These are phyloP conservation scores for Harpalus rubripes DNA, from an alignment of 2,888 invertebrate genomes.

Conservation along the genomic window DNA sequence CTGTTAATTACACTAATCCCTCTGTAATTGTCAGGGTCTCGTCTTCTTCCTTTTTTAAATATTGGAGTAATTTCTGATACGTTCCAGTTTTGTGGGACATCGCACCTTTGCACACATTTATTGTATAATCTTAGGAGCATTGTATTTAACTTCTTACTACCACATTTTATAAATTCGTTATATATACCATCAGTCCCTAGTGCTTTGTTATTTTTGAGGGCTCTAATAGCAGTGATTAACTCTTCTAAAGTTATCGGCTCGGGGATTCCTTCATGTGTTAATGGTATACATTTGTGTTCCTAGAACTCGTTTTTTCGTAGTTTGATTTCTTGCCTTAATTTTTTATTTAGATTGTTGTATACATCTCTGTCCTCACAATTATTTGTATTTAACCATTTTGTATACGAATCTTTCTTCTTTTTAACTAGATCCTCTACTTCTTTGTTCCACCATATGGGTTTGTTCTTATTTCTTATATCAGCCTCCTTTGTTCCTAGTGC, in stretches of 20 bases:
- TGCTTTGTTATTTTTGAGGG: slow-evolving; percentile 3
- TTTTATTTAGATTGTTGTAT: too few species aligned
- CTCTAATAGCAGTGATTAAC: neutral
- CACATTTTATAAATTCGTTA: neutral
- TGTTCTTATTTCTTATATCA: too few species aligned
- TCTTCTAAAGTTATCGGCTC: slow-evolving; percentile 8
- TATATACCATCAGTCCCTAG: neutral
- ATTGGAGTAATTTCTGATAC: slow-evolving; percentile 1
- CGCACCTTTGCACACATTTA: neutral
- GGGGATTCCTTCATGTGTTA: too few species aligned
- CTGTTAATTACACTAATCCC: neutral
- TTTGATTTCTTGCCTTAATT: too few species aligned
- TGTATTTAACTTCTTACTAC: neutral
- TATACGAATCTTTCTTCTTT: too few species aligned
- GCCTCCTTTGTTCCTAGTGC: too few species aligned
- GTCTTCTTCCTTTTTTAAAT: neutral
- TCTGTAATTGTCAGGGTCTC: neutral
- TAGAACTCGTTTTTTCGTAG: too few species aligned
- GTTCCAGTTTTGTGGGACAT: neutral
- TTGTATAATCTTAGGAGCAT: neutral
- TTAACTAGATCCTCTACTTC: too few species aligned
- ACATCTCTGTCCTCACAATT: too few species aligned
- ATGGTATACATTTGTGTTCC: too few species aligned
- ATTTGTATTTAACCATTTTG: too few species aligned
- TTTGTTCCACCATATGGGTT: too few species aligned